A percentile compares a stretch with the other conserved stretches of the same genome.
phyloP scores from a whole-genome alignment of 2,888 invertebrate genomes.

The Pedicia rivosa region DNA sequence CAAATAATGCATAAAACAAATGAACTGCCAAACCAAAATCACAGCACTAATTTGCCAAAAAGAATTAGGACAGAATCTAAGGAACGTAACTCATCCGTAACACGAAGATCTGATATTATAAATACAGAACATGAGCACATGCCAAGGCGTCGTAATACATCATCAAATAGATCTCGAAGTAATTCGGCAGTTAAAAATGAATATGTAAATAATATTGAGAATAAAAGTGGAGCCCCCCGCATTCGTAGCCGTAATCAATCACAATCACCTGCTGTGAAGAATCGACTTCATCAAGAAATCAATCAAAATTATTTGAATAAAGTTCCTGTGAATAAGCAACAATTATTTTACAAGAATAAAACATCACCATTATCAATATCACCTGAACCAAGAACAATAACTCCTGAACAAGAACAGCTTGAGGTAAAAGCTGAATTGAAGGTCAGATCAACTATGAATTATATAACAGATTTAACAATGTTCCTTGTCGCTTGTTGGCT shows the following conservation, averaged over 20 bases:
- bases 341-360: no score
- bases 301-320: no score
- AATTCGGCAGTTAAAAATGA: constrained; percentile 3
- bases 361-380: no score
- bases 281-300: constrained; percentile 12
- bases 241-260: constrained; percentile 5
- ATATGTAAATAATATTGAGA: constrained; percentile 8
- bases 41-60: no score
- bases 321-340: background rate
- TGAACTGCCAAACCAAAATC: no score
- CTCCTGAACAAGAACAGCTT: constrained; percentile 33
- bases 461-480: constrained; percentile 56
- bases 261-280: constrained; percentile 5
- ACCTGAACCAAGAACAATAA: constrained; percentile 9
- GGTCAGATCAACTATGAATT: constrained; percentile 52
- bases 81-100: no score
- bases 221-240: no score
- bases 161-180: constrained; percentile 3
- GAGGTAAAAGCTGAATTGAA: constrained; percentile 44
- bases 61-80: no score
- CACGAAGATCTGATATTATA: no score
- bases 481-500: constrained; percentile 64
- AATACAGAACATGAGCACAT: no score
- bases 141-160: no score
- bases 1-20: no score